These are phyloP conservation scores for Trilocha varians DNA, from an alignment of 2,888 invertebrate species.

Conservation along the genomic window DNA sequence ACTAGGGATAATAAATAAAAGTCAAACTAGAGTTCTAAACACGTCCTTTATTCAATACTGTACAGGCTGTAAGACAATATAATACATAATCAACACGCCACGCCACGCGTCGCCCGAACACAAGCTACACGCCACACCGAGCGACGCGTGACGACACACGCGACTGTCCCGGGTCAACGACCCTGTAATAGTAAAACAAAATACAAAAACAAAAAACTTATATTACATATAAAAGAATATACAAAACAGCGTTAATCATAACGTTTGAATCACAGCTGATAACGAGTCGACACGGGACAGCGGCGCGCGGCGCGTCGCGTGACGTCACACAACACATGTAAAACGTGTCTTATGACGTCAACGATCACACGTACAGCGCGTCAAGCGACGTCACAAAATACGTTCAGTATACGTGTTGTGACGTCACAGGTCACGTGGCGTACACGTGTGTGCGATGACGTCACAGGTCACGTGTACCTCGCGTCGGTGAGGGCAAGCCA, in stretches of 20 bases:
- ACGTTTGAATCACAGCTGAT: background rate
- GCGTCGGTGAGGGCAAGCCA: conserved; percentile 19
- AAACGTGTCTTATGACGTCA: too few relatives aligned
- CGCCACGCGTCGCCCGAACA: conserved; percentile 11
- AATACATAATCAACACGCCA: conserved; percentile 39
- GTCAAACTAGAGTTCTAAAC: conserved; percentile 39
- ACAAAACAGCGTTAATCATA: background rate
- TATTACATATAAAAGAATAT: background rate
- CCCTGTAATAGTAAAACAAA: background rate
- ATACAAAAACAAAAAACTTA: background rate
- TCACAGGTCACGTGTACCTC: too few relatives aligned
- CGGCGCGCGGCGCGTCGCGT: background rate
- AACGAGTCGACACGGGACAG: background rate
- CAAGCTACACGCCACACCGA: too few relatives aligned
- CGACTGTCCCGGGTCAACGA: conserved; percentile 1
- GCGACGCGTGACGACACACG: background rate
- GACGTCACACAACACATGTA: background rate
- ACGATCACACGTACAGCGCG: background rate
- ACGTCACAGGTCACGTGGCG: too few relatives aligned
- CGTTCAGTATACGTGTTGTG: too few relatives aligned
- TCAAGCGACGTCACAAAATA: background rate
- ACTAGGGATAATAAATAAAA: conserved; percentile 11
- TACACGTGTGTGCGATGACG: too few relatives aligned
- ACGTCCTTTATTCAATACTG: conserved; percentile 69
- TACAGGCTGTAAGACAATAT: conserved; percentile 55